These are phyloP conservation scores for Carabus problematicus DNA, from an alignment of 2,888 invertebrate species.

Conservation along the genomic window DNA sequence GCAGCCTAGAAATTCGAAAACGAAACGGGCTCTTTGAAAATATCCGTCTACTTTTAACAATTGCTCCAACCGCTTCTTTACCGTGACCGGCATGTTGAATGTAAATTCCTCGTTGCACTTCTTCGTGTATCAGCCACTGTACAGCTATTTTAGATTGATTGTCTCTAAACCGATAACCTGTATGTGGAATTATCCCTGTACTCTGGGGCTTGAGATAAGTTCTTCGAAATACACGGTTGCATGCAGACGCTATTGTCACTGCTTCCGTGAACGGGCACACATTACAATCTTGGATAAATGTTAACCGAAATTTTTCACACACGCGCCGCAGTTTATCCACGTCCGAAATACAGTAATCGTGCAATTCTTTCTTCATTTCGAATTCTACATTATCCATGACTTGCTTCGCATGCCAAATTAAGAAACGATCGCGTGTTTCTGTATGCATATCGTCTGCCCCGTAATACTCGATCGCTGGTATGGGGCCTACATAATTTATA, in stretches of 20 bases:
- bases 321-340: slow-evolving; percentile 49
- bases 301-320: slow-evolving; percentile 48
- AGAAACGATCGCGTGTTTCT: not conserved
- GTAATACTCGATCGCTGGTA: too few relatives aligned
- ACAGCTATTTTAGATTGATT: slow-evolving; percentile 14
- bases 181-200: slow-evolving; percentile 49
- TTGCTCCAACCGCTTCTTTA: slow-evolving; percentile 28
- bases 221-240: slow-evolving; percentile 47
- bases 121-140: slow-evolving; percentile 44
- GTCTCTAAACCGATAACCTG: slow-evolving; percentile 47
- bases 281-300: slow-evolving; percentile 44
- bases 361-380: slow-evolving; percentile 45
- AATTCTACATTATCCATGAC: not conserved
- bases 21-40: not conserved
- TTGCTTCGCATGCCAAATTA: not conserved
- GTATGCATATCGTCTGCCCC: too few relatives aligned
- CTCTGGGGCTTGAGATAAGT: slow-evolving; percentile 48
- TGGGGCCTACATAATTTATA: too few relatives aligned
- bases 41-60: slow-evolving; percentile 2
- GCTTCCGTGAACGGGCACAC: slow-evolving; percentile 50
- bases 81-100: slow-evolving; percentile 38
- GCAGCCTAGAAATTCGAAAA: not conserved
- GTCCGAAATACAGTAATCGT: slow-evolving; percentile 46
- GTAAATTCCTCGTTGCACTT: slow-evolving; percentile 32
- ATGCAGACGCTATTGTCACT: slow-evolving; percentile 48